Evolutionary conservation across 2,797 vertebrate species (phyloP).

Genomic region (Enteromius thamalakanensis): DNA sequence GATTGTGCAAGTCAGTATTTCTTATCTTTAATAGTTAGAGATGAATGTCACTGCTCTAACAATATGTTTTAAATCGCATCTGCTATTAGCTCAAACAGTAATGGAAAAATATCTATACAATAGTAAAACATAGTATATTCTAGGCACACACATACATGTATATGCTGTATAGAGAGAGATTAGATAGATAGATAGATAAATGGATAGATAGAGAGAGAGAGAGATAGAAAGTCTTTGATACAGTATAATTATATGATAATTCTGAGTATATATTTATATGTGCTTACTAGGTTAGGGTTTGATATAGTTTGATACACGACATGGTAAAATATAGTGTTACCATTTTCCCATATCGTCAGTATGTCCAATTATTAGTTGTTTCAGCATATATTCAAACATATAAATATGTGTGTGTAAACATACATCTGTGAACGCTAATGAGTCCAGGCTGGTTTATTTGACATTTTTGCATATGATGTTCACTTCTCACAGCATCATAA

Average conservation of each 20-base stretch:
- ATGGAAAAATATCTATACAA: not conserved
- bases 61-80: not conserved
- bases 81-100: not conserved
- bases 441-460: not conserved
- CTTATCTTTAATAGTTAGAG: not conserved
- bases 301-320: not conserved
- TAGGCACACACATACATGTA: not conserved
- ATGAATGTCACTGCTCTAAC: not conserved
- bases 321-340: not conserved
- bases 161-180: no score
- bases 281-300: not conserved
- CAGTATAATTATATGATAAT: not conserved
- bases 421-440: not conserved
- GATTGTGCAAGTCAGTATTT: not conserved
- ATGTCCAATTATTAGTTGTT: not conserved
- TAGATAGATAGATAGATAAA: not conserved
- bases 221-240: no score
- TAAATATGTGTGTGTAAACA: not conserved
- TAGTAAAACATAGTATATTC: no score
- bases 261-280: not conserved
- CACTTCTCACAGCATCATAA: not conserved
- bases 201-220: no score
- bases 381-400: not conserved
- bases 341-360: not conserved
- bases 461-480: not conserved